Base-by-base conservation (phyloP, 2,113 vertebrate species). In the Phyllostomus hastatus region DNA sequence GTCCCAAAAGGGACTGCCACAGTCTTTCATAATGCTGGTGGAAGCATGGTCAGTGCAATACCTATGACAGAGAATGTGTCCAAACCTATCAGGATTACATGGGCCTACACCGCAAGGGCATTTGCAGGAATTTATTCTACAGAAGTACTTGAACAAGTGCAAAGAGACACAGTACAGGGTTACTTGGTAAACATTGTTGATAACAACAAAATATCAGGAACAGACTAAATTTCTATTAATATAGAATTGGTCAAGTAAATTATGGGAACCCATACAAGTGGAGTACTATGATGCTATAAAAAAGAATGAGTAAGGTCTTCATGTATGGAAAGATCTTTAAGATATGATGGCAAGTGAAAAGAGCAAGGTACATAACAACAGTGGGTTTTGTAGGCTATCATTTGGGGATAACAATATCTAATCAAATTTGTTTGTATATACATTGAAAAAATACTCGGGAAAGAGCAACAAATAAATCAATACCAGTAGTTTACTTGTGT, bases 31-130 rank as follows among this genome's bases (percentile, higher is more conserved):
- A 46, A 14, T 14, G 31, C 14, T 28, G 59, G 50, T 69, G 38
- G 31, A 59, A 22, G 28, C 24, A 41, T 46, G 66, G 64, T 26
- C n/a, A 57, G n/a, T 2, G 6, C 28, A 12, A 15, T 14, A 12
- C 50, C n/a, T n/a, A 0, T 1, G 16, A 70, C 10, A 24, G 64
- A 1, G 12, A 8, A 11, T 14, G 43, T 41, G 15, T 33, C 33
- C 4, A 2, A 17, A 35, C 28, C 24, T 10, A 41, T 35, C 38
- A 35, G 33, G 16, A 48, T 7, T 14, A 11, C 8, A 7, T 0
- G 0, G 4, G 46, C 3, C 2, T 7, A 4, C 7, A 33, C 31
- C 28, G 12, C 12, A 41, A 43, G 10, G 72, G 46, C 46, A 26
- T 35, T n/a, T n/a, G 3, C 22, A 80, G 72, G 33, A 41, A 35